Percentiles rank a stretch among this genome's conserved stretches.
These are phyloP conservation scores for Beroe forskalii DNA, from an alignment of 37 sponge, comb jelly and placozoan genomes.

Conservation along the genomic window DNA sequence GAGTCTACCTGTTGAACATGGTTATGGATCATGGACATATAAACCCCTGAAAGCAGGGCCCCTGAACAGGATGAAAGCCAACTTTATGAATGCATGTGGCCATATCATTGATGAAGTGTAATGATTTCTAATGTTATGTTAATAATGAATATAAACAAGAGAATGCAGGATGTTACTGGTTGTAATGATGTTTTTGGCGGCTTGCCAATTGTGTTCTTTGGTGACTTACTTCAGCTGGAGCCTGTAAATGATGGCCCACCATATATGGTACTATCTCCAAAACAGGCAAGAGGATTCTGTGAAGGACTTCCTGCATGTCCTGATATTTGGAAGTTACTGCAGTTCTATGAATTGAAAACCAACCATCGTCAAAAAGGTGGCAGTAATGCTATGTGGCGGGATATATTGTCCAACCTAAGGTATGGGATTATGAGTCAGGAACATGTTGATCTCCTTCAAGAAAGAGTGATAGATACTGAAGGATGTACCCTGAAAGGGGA, in stretches of 20 bases:
- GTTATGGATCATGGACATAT: no score
- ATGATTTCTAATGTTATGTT: not conserved
- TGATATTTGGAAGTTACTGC: not conserved
- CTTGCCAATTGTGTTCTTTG: not conserved
- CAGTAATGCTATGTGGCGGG: no score
- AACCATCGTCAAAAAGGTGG: slow-evolving; percentile 60
- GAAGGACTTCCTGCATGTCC: not conserved
- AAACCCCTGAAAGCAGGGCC: no score
- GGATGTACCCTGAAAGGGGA: not conserved
- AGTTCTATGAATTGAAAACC: not conserved
- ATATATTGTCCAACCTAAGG: no score
- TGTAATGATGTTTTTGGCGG: not conserved
- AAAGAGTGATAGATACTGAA: no score
- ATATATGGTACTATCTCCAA: not conserved
- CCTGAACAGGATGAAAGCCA: no score
- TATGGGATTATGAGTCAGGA: no score
- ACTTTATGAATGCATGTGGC: no score
- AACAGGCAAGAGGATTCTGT: not conserved
- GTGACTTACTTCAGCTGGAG: not conserved
- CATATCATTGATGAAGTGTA: not conserved
- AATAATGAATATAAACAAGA: not conserved
- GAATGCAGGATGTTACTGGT: not conserved
- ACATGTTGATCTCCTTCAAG: no score
- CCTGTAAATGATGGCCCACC: not conserved
- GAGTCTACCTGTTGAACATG: not conserved